Base-by-base conservation (phyloP, 2,888 invertebrate species). In the Trachelus troglodyta region DNA sequence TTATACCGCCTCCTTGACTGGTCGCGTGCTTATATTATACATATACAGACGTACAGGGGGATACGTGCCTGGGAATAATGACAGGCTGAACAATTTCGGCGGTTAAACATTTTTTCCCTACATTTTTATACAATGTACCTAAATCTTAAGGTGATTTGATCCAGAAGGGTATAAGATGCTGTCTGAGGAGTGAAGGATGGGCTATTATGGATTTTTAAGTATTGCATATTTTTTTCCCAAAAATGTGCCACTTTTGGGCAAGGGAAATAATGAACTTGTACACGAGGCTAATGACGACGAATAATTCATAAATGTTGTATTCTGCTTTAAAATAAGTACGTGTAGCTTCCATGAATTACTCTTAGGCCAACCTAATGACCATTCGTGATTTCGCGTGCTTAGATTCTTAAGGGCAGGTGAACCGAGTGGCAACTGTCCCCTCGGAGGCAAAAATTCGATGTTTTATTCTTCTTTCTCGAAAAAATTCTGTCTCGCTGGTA, bases 361-460 rank as follows among this genome's bases (percentile, higher is more conserved):
- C 71, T 34, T 34, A 34, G 23, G 12, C 71, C 15, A 71, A 76
- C 33, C 79, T 87, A 88, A 88, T 87, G 83, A 86, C 82, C 84
- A 83, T 88, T 88, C 88, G 88, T 88, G 88, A 87, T 88, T 88
- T 87, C 86, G 86, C 84, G 88, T 84, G 88, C 86, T 88, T 88
- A 88, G 88, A 88, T 87, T 84, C 82, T 69, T 73, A 79, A 84
- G 79, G 85, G 87, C 88, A 89, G 89, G 89, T 89, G 89, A 87
- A 81, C 82, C 75, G 79, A 73, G 69, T 69, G 74, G 79, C 87
- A 86, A 88, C 86, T 88, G 88, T 87, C 86, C 83, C 87, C 88
- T 88, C 81, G 83, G 75, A 88, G 88, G 87, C 88, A 87, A 82
- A 87, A 84, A 79, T 83, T 77, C 79, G 80, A 83, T 81, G 83